These are phyloP conservation scores for Entomobrya multifasciata DNA, from an alignment of 2,888 invertebrate genomes.

Conservation along the genomic window DNA sequence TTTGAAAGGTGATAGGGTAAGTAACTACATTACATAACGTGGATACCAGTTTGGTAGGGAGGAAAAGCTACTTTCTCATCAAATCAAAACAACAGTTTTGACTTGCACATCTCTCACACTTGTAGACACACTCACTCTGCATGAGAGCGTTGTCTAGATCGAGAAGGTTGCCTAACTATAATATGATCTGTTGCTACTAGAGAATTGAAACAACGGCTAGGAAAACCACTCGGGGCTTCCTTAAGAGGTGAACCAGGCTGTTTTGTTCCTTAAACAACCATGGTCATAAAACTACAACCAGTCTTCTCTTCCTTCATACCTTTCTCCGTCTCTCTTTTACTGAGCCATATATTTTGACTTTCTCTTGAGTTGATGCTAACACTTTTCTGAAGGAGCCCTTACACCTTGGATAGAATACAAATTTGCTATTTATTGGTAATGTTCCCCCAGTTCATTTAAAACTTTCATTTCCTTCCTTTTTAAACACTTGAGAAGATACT, in stretches of 20 bases:
- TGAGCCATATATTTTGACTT: neutral
- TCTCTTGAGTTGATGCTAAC: neutral
- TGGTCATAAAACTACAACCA: conserved; percentile 23
- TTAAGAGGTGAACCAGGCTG: neutral
- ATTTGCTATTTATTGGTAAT: neutral
- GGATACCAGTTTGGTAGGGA: neutral
- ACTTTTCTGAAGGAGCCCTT: neutral
- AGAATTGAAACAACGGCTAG: conserved; percentile 27
- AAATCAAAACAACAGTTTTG: conserved; percentile 22
- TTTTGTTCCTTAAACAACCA: conserved; percentile 1
- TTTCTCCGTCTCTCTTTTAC: neutral
- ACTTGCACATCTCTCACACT: neutral
- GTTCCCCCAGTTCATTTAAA: neutral
- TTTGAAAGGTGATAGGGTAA: neutral
- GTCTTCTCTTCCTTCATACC: neutral
- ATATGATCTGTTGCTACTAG: conserved; percentile 1
- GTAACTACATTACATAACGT: neutral
- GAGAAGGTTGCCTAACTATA: neutral
- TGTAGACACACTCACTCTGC: neutral
- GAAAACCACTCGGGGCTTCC: conserved; percentile 34
- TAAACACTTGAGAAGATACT: neutral
- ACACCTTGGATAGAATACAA: conserved; percentile 18
- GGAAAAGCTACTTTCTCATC: conserved; percentile 7
- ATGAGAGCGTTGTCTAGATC: neutral
- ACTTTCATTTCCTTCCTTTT: neutral